phyloP scores from a whole-genome alignment of 2,113 vertebrate species.

The Sitta europaea region DNA sequence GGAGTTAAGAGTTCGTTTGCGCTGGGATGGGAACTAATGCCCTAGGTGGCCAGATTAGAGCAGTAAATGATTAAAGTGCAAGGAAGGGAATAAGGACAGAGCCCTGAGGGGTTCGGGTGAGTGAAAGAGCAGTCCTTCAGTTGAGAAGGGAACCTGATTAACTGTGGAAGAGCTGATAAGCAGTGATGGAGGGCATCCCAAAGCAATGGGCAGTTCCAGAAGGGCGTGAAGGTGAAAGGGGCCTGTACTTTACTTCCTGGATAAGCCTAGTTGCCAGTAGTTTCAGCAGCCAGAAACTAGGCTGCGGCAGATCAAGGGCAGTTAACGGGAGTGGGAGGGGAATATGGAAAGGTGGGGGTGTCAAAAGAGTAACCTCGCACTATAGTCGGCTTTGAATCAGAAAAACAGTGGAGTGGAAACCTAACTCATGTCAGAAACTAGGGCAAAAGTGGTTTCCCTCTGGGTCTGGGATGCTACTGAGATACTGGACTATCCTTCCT shows the following conservation, averaged over 20 bases:
- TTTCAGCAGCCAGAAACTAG: not conserved
- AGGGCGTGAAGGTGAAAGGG: not conserved
- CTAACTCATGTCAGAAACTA: not conserved
- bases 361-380: not conserved
- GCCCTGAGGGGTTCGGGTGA: not conserved
- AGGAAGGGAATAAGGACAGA: not conserved
- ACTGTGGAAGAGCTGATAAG: not conserved
- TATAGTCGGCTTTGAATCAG: not conserved
- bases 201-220: not conserved
- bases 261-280: not conserved
- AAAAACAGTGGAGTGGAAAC: not conserved
- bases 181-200: not conserved
- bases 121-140: not conserved
- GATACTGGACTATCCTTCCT: not conserved
- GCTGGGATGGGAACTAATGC: not conserved
- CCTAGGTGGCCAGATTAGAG: not conserved
- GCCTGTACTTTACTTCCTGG: accelerated
- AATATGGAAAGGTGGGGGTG: not conserved
- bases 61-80: not conserved
- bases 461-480: not conserved
- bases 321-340: not conserved
- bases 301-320: not conserved
- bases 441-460: not conserved
- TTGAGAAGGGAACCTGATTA: not conserved
- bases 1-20: not conserved